Percentiles rank a stretch among this genome's conserved stretches.
These are phyloP conservation scores for Epinotia ramella DNA, from an alignment of 2,888 invertebrate genomes.

Conservation along the genomic window DNA sequence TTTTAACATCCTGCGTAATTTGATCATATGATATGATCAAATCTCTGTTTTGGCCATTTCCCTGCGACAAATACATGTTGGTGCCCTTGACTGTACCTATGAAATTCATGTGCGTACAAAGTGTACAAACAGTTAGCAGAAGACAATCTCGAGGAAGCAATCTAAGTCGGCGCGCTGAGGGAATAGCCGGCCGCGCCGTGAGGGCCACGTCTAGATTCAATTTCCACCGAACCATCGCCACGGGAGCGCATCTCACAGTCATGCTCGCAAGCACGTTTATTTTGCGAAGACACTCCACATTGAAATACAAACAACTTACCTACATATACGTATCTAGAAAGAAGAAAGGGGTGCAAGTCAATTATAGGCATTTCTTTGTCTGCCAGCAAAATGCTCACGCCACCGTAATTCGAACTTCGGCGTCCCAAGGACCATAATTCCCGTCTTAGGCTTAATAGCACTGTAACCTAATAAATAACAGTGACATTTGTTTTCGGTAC, in stretches of 20 bases:
- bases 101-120: constrained; percentile 46
- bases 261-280: constrained; percentile 44
- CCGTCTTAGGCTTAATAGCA: constrained; percentile 80
- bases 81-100: not conserved
- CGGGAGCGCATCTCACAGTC: constrained; percentile 56
- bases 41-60: too few species aligned
- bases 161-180: constrained; percentile 77
- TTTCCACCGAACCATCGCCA: constrained; percentile 67
- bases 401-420: constrained; percentile 20
- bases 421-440: constrained; percentile 64
- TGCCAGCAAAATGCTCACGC: constrained; percentile 29
- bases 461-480: constrained; percentile 84
- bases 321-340: not conserved
- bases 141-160: constrained; percentile 63
- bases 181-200: constrained; percentile 64
- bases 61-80: too few species aligned
- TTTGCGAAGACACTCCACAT: constrained; percentile 25
- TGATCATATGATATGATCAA: too few species aligned
- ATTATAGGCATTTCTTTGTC: constrained; percentile 10
- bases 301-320: constrained; percentile 5
- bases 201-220: constrained; percentile 72
- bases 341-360: constrained; percentile 1
- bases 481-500: constrained; percentile 84
- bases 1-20: too few species aligned
- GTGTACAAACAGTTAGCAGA: constrained; percentile 51